Evolutionary conservation across 2,888 invertebrate genomes (phyloP).

Genomic region (Cephus spinipes): DNA sequence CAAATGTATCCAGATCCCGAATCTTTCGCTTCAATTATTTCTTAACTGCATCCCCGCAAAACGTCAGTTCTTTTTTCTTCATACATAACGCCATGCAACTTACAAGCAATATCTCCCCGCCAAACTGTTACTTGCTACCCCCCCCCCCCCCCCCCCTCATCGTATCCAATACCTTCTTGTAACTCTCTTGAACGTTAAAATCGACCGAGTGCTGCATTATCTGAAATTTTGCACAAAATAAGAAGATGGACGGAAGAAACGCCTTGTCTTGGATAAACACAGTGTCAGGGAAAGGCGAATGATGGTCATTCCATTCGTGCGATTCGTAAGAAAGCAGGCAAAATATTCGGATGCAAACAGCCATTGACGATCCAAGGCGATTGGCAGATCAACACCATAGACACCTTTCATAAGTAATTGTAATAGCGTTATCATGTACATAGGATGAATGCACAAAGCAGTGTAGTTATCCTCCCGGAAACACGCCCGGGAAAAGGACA

Average conservation of each 20-base stretch:
- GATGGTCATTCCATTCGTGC: conserved; percentile 5
- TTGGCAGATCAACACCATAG: background rate
- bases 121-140: no score
- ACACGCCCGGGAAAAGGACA: conserved; percentile 47
- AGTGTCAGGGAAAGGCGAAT: background rate
- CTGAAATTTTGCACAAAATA: no score
- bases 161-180: background rate
- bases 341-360: background rate
- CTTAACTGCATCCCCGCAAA: no score
- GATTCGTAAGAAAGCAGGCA: background rate
- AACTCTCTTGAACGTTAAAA: background rate
- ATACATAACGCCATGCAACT: no score
- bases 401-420: conserved; percentile 1
- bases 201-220: no score
- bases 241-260: no score
- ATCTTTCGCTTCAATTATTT: no score
- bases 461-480: conserved; percentile 30
- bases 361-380: background rate
- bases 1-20: no score
- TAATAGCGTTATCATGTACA: conserved; percentile 34
- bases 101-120: no score
- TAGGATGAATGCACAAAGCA: conserved; percentile 35
- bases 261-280: no score
- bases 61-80: no score
- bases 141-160: no score